phyloP scores from a whole-genome alignment of 35 echinoderm and acorn worm species.

The Apostichopus japonicus region DNA sequence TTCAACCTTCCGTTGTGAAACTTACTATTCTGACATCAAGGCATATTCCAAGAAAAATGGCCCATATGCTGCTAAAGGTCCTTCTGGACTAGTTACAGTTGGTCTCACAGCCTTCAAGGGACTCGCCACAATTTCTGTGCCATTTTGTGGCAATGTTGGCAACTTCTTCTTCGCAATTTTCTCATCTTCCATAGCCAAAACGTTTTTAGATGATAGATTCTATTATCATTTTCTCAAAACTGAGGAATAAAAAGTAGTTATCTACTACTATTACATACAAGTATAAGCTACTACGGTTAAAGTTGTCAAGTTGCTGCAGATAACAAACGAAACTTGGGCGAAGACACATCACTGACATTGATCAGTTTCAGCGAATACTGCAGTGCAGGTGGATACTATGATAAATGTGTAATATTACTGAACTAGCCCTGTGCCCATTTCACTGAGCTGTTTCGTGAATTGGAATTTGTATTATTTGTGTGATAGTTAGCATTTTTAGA shows the following conservation, averaged over 20 bases:
- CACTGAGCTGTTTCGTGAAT: too few relatives aligned
- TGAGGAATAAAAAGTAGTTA: background rate
- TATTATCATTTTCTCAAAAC: background rate
- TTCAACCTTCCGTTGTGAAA: background rate
- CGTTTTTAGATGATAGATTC: background rate
- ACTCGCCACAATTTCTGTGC: constrained; percentile 18
- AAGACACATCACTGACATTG: too few relatives aligned
- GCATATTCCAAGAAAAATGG: constrained; percentile 97
- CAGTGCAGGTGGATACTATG: too few relatives aligned
- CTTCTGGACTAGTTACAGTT: constrained; percentile 55
- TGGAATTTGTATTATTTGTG: too few relatives aligned
- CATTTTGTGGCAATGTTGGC: constrained; percentile 43
- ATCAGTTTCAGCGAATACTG: too few relatives aligned
- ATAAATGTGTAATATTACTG: too few relatives aligned
- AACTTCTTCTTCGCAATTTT: constrained; percentile 24
- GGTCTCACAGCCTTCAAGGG: constrained; percentile 38
- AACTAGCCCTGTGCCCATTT: too few relatives aligned
- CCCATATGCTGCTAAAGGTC: constrained; percentile 73
- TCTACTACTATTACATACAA: too few relatives aligned
- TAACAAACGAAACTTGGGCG: too few relatives aligned
- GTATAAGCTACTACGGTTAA: too few relatives aligned
- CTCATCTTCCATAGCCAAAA: constrained; percentile 8
- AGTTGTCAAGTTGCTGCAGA: too few relatives aligned
- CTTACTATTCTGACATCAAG: constrained; percentile 97
- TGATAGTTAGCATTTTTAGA: too few relatives aligned